These are phyloP conservation scores for Diplodus sargus DNA, from an alignment of 2,797 vertebrate species.

Conservation along the genomic window DNA sequence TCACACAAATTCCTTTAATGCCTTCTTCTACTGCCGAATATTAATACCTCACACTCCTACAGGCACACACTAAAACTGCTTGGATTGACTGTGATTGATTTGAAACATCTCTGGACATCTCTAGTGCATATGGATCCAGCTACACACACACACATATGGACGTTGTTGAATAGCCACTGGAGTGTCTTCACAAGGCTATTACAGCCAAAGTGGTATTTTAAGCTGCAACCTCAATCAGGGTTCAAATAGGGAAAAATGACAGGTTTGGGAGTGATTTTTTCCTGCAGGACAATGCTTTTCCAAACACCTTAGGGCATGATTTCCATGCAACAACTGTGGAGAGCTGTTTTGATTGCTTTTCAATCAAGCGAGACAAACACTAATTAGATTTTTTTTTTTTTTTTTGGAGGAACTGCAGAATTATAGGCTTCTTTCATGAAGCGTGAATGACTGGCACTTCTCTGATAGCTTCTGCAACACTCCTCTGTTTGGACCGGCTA, in stretches of 20 bases:
- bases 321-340: slow-evolving; percentile 78
- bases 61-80: slow-evolving; percentile 15
- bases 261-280: slow-evolving; percentile 70
- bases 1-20: slow-evolving; percentile 68
- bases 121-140: slow-evolving; percentile 28
- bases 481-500: slow-evolving; percentile 36
- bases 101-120: slow-evolving; percentile 40
- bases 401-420: slow-evolving; percentile 71
- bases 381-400: slow-evolving; percentile 81
- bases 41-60: slow-evolving; percentile 60
- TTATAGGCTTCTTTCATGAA: slow-evolving; percentile 72
- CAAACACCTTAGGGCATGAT: slow-evolving; percentile 69
- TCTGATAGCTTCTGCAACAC: slow-evolving; percentile 57
- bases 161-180: not conserved
- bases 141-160: not conserved
- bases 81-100: slow-evolving; percentile 54
- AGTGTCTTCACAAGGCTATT: slow-evolving; percentile 9
- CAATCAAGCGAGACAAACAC: slow-evolving; percentile 86
- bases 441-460: slow-evolving; percentile 72
- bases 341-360: slow-evolving; percentile 86
- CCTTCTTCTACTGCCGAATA: slow-evolving; percentile 64
- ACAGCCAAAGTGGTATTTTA: slow-evolving; percentile 44
- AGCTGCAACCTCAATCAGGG: slow-evolving; percentile 69
- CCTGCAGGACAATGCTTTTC: slow-evolving; percentile 71
- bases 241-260: slow-evolving; percentile 67